Conservation (phyloP, 2,888 invertebrate species). For the Hypomecis punctinalis region DNA sequence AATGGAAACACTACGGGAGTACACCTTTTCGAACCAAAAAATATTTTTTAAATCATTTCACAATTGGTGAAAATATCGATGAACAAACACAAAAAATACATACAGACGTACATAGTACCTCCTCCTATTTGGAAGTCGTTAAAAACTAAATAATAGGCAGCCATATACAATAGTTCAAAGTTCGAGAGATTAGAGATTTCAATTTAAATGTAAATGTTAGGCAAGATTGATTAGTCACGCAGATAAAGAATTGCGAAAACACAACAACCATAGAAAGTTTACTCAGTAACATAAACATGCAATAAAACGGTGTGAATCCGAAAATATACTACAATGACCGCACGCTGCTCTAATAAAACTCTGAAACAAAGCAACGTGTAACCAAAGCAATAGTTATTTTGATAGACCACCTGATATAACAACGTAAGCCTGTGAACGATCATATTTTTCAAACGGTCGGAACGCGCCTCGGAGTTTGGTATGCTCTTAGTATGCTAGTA, state of each 20-base stretch:
- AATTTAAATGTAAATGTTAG: conserved; percentile 35
- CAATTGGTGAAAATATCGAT: no score
- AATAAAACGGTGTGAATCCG: conserved; percentile 26
- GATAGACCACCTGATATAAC: neutral
- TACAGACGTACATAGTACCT: no score
- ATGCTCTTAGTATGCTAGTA: no score
- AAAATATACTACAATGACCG: conserved; percentile 27
- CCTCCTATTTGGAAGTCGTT: no score
- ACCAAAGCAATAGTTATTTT: conserved; percentile 5
- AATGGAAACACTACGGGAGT: no score
- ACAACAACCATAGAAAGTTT: conserved; percentile 23
- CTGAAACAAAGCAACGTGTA: conserved; percentile 13
- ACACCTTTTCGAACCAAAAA: no score
- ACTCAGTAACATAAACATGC: conserved; percentile 13
- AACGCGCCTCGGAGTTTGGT: no score
- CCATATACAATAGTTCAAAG: neutral
- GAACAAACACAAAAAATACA: no score
- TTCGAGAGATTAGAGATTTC: conserved; percentile 27
- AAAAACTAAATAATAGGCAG: neutral
- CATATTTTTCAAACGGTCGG: no score
- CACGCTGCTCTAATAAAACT: conserved; percentile 10
- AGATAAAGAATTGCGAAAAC: conserved; percentile 38
- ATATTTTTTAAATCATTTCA: no score
- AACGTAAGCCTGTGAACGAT: no score
- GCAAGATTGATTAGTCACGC: conserved; percentile 40